Percentiles rank a stretch among this genome's conserved stretches.
Evolutionary conservation across 2,113 vertebrate genomes (phyloP).

Genomic region (Apodemus sylvaticus): DNA sequence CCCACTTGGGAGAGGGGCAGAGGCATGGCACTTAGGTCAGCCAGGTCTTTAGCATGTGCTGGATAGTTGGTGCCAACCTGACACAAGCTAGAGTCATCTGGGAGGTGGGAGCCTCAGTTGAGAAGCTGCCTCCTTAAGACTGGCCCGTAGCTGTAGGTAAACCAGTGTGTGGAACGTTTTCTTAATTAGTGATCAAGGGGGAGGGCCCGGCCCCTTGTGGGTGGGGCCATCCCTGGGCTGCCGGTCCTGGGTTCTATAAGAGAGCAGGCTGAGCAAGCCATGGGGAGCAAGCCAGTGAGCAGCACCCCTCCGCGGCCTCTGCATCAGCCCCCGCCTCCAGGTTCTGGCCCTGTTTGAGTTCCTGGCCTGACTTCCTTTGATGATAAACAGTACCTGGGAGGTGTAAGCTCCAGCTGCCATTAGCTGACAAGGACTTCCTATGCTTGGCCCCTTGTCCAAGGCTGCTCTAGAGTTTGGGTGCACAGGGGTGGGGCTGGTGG

Average conservation of each 20-base stretch:
- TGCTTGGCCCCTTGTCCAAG: not conserved
- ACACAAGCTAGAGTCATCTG: not conserved
- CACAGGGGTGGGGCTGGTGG: not conserved
- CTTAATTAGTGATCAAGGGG: not conserved
- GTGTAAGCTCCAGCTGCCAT: not conserved
- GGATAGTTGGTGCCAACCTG: not conserved
- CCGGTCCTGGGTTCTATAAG: not conserved
- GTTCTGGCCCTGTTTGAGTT: not conserved
- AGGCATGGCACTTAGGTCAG: not conserved
- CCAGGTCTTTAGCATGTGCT: not conserved
- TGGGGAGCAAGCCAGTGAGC: not conserved
- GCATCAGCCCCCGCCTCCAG: not conserved
- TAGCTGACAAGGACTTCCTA: not conserved
- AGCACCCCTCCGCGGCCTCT: not conserved
- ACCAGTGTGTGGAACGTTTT: not conserved
- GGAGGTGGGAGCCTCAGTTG: not conserved
- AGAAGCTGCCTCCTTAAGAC: not conserved
- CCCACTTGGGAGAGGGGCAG: not conserved
- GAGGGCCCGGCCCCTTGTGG: not conserved
- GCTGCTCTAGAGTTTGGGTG: not conserved
- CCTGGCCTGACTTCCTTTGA: not conserved
- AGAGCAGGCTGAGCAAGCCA: not conserved
- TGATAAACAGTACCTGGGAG: not conserved
- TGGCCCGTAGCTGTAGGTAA: not conserved
- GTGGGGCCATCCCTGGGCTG: not conserved